phyloP scores from a whole-genome alignment of 2,113 vertebrate genomes.

The Megalops atlanticus region DNA sequence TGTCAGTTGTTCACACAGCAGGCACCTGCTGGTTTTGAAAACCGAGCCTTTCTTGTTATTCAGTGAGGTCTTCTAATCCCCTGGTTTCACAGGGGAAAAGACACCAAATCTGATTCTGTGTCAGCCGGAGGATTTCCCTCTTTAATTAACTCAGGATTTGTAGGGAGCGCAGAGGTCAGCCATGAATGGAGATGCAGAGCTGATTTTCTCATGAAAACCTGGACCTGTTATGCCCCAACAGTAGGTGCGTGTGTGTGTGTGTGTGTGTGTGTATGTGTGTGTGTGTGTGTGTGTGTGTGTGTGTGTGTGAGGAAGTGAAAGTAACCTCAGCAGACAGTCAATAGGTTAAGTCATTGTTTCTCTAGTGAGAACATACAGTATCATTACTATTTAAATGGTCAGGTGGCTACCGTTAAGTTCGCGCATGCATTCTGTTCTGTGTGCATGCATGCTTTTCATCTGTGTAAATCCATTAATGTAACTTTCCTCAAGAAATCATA shows the following conservation, averaged over 20 bases:
- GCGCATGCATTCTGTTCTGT: not conserved
- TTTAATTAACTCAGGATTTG: constrained; percentile 84
- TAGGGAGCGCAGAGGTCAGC: constrained; percentile 69
- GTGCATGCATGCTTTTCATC: too few species aligned
- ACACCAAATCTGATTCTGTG: constrained; percentile 70
- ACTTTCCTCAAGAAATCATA: too few species aligned
- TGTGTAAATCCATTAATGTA: too few species aligned
- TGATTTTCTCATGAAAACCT: constrained; percentile 70
- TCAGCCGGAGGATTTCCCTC: constrained; percentile 71
- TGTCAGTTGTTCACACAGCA: constrained; percentile 11
- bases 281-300: not conserved
- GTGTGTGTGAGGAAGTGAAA: not conserved
- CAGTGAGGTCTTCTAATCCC: constrained; percentile 72
- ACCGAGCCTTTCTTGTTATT: constrained; percentile 59
- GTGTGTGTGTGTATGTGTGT: constrained; percentile 29
- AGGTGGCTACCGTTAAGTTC: not conserved
- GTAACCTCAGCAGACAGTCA: not conserved
- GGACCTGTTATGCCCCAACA: constrained; percentile 31
- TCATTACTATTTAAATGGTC: not conserved
- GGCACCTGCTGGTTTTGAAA: constrained; percentile 60
- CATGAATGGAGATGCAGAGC: constrained; percentile 59
- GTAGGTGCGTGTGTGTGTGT: constrained; percentile 26
- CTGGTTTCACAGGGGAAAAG: constrained; percentile 62
- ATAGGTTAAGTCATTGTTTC: not conserved
- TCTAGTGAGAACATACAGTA: not conserved